Percentiles rank a stretch among this genome's conserved stretches.
Conservation (phyloP, 1,140 invertebrate genomes). For the Apis dorsata region DNA sequence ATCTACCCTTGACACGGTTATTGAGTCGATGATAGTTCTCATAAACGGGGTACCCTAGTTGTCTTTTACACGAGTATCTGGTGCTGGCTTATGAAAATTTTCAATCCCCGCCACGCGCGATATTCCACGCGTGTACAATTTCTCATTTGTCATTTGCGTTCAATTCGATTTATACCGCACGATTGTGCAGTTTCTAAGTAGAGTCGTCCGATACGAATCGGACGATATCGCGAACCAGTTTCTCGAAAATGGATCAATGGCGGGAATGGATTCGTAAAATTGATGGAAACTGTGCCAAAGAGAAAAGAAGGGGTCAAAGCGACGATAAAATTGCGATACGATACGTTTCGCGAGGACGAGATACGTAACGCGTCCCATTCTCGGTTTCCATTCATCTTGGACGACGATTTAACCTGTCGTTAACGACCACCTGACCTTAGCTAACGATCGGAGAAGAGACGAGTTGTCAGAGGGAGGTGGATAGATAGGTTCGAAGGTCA, state of each 20-base stretch:
- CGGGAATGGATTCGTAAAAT: too few species aligned
- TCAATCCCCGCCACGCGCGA: background rate
- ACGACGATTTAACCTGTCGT: background rate
- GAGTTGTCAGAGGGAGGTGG: too few species aligned
- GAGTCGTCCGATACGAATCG: background rate
- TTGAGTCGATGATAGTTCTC: slow-evolving; percentile 44
- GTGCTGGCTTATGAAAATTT: background rate
- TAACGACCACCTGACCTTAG: slow-evolving; percentile 6
- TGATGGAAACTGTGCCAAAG: too few species aligned
- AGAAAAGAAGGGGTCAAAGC: too few species aligned
- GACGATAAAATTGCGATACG: too few species aligned
- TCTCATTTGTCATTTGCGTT: background rate
- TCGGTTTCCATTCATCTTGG: background rate
- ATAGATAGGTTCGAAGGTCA: slow-evolving; percentile 1
- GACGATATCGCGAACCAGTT: too few species aligned
- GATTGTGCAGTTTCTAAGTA: background rate
- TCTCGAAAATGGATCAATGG: background rate
- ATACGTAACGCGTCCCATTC: background rate
- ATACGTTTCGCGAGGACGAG: background rate
- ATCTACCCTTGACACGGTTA: slow-evolving; percentile 56
- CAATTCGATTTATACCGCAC: too few species aligned
- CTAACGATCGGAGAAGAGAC: background rate
- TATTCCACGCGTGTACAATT: background rate
- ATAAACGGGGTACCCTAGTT: slow-evolving; percentile 14
- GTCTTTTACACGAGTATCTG: background rate